phyloP scores from a whole-genome alignment of 2,888 invertebrate genomes.

The Rhabditoides inermis region DNA sequence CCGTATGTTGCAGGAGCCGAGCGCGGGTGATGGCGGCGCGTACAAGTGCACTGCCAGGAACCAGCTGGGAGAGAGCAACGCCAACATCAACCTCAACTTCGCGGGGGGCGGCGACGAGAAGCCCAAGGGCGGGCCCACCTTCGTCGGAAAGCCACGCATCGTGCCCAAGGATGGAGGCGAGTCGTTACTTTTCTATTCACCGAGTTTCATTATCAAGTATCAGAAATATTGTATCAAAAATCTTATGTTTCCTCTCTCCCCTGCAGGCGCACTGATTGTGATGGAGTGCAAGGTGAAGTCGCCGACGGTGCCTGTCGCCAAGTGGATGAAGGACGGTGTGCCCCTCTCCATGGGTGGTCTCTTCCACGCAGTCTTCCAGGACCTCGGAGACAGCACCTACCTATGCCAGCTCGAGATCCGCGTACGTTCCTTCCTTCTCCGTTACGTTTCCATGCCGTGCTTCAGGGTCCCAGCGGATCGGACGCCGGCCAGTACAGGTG shows the following conservation, averaged over 20 bases:
- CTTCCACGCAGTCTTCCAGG: constrained; percentile 46
- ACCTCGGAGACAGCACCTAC: constrained; percentile 51
- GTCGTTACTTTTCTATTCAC: too few species aligned
- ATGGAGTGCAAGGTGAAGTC: constrained; percentile 87
- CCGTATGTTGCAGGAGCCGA: constrained; percentile 68
- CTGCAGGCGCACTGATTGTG: constrained; percentile 76
- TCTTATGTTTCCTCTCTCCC: too few species aligned
- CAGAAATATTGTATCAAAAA: too few species aligned
- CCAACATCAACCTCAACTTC: constrained; percentile 98
- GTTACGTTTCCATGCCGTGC: too few species aligned
- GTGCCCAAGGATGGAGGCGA: constrained; percentile 87
- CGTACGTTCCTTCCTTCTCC: constrained; percentile 34
- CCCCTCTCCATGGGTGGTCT: constrained; percentile 45
- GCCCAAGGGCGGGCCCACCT: constrained; percentile 64
- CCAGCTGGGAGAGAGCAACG: constrained; percentile 96
- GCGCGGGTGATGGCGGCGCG: constrained; percentile 90
- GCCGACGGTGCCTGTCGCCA: constrained; percentile 72
- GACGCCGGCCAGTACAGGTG: constrained; percentile 97
- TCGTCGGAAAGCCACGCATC: constrained; percentile 95
- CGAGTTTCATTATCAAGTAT: too few species aligned
- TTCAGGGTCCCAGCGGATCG: constrained; percentile 79
- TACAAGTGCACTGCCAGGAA: constrained; percentile 99
- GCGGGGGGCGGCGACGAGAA: constrained; percentile 71
- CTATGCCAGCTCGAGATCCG: constrained; percentile 51
- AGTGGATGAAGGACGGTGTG: constrained; percentile 49